Evolutionary conservation across 2,797 vertebrate species (phyloP), one percentile per base, ranked within the genome.

Genomic region (Pseudochromis fuscus): DNA sequence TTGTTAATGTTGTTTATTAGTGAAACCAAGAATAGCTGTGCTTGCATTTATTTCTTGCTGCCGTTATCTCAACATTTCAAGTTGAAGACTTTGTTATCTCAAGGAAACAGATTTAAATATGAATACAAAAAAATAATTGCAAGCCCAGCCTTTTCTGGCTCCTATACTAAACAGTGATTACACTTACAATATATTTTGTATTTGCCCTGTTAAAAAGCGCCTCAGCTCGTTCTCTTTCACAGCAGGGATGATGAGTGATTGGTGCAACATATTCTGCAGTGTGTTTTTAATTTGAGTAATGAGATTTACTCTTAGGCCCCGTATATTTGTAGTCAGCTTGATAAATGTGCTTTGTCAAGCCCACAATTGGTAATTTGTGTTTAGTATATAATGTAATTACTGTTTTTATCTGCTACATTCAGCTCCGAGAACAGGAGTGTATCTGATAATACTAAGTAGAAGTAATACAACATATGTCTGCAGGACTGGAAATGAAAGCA

Each of bases 371-470:
- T 40, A 31, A 56, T 48, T 28, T 35, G 16, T 52, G 18, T 24
- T 27, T 4, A 30, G 15, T 21, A 52, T 63, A 23, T 56, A 42
- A 65, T 75, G 52, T 48, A 60, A 55, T 75, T 4, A 21, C 38
- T 24, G 56, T 61, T 55, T 59, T 50, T 46, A 24, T 8, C 24
- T 30, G 33, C 46, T 70, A 40, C 70, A 35, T 59, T 73, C 62
- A 67, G 65, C 55, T 61, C 48, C 60, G 52, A 76, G 23, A 73
- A 67, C 70, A 69, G 21, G 15, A 63, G 3, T 53, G 21, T 27
- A 56, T 79, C 61, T 77, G 53, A 74, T 83, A 44, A 57, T 38
- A 60, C 23, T 40, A 15, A 62, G 40, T 35, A 10, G 23, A 83
- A 56, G 19, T 42, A 63, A 50, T 27, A 30, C 35, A 66, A 38